These are phyloP conservation scores for Pangasius krempfi DNA, from an alignment of 2,797 vertebrate genomes.

Conservation along the genomic window DNA sequence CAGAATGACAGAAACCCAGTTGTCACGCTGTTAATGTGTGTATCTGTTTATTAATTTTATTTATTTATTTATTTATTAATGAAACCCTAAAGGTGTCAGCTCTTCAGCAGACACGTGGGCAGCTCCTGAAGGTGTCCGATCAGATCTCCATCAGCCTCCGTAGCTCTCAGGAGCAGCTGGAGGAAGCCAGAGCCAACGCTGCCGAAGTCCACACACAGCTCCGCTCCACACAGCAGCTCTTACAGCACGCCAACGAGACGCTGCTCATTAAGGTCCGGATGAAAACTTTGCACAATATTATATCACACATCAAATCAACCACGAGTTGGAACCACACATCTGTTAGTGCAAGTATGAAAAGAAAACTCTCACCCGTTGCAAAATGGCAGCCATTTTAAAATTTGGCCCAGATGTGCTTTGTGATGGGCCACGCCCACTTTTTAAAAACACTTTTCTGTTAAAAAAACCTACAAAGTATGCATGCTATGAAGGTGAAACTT, in stretches of 20 bases:
- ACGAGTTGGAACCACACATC: not conserved
- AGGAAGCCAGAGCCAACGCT: slow-evolving; percentile 70
- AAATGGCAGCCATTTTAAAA: not conserved
- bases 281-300: not conserved
- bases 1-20: not conserved
- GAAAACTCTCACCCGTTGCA: not conserved
- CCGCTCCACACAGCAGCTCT: slow-evolving; percentile 70
- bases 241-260: slow-evolving; percentile 73
- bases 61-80: not conserved
- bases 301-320: too few relatives aligned
- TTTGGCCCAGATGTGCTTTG: not conserved
- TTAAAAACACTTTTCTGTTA: not conserved
- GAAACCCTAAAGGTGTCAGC: slow-evolving; percentile 62
- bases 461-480: not conserved
- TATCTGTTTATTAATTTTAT: too few relatives aligned
- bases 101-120: slow-evolving; percentile 70
- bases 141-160: slow-evolving; percentile 64
- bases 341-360: too few relatives aligned
- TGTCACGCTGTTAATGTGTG: not conserved
- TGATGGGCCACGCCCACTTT: not conserved
- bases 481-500: not conserved
- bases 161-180: slow-evolving; percentile 75
- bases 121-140: slow-evolving; percentile 68
- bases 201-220: slow-evolving; percentile 73
- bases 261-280: slow-evolving; percentile 75